Evolutionary conservation across 2,888 invertebrate genomes (phyloP).

Genomic region (Choreutis nemorana): DNA sequence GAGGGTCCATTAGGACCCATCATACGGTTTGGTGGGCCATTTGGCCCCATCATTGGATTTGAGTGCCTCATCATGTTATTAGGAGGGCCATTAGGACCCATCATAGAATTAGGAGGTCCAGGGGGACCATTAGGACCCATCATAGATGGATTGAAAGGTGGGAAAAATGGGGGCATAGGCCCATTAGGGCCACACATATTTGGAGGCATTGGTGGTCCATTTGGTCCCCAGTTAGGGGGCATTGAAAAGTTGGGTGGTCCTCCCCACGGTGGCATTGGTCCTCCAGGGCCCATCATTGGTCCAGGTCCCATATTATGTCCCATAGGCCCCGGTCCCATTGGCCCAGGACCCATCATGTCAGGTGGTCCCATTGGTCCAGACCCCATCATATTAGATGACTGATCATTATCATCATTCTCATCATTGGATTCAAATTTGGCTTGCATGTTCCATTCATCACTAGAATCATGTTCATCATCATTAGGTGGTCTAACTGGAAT

Average conservation of each 20-base stretch:
- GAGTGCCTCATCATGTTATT: slow-evolving; percentile 1
- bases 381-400: slow-evolving; percentile 12
- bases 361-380: slow-evolving; percentile 15
- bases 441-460: slow-evolving; percentile 27
- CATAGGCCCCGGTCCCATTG: slow-evolving; percentile 15
- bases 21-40: slow-evolving; percentile 3
- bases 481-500: slow-evolving; percentile 36
- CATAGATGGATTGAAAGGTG: slow-evolving; percentile 3
- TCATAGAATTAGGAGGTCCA: slow-evolving; percentile 21
- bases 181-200: slow-evolving; percentile 31
- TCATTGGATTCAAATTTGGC: slow-evolving; percentile 14
- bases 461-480: slow-evolving; percentile 25
- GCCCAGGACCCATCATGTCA: slow-evolving; percentile 14
- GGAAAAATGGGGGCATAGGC: slow-evolving; percentile 27
- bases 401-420: slow-evolving; percentile 25
- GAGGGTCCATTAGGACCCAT: slow-evolving; percentile 3
- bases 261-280: slow-evolving; percentile 17
- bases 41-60: slow-evolving; percentile 1
- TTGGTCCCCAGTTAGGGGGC: slow-evolving; percentile 51
- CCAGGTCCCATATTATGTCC: slow-evolving; percentile 18
- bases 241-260: slow-evolving; percentile 44
- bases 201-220: slow-evolving; percentile 29
- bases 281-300: slow-evolving; percentile 14
- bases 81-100: slow-evolving; percentile 6
- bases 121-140: slow-evolving; percentile 24